Conservation (phyloP, 2,797 vertebrate genomes). For the Pelobates cultripes region DNA sequence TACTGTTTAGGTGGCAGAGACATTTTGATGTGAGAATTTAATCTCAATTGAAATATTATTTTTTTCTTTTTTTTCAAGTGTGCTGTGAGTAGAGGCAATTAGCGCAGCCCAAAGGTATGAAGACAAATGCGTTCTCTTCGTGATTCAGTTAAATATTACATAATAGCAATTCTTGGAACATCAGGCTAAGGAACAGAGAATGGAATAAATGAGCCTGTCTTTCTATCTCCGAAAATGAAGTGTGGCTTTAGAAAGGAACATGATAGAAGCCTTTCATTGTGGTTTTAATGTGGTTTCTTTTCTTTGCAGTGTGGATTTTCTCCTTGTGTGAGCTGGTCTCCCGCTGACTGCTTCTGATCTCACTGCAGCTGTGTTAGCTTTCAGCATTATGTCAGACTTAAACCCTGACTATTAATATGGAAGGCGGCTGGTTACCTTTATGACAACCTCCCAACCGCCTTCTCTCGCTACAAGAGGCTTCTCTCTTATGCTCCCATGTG, state of each 20-base stretch:
- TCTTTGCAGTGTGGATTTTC: slow-evolving; percentile 1
- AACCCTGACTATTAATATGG: slow-evolving; percentile 5
- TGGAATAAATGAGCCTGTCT: background rate
- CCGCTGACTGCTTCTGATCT: slow-evolving; percentile 6
- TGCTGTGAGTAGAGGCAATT: too few relatives aligned
- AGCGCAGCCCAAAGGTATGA: background rate
- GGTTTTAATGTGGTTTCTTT: background rate
- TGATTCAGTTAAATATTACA: background rate
- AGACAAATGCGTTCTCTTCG: too few relatives aligned
- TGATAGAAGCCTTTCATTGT: background rate
- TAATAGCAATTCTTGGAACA: background rate
- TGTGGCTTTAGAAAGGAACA: background rate
- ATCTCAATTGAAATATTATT: too few relatives aligned
- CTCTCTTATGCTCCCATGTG: too few relatives aligned
- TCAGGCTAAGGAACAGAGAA: background rate
- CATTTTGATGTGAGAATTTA: too few relatives aligned
- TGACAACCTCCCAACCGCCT: background rate
- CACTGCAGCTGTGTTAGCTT: slow-evolving; percentile 16
- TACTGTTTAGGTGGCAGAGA: too few relatives aligned
- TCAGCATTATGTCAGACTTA: slow-evolving; percentile 2
- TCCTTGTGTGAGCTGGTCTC: background rate
- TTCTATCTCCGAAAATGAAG: background rate
- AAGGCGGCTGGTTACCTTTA: slow-evolving; percentile 1
- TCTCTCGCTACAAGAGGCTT: background rate
- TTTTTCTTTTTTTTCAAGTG: too few relatives aligned